Evolutionary conservation across 2,797 vertebrate species (phyloP), one percentile per base, ranked within the genome.

Genomic region (Capromys pilorides): DNA sequence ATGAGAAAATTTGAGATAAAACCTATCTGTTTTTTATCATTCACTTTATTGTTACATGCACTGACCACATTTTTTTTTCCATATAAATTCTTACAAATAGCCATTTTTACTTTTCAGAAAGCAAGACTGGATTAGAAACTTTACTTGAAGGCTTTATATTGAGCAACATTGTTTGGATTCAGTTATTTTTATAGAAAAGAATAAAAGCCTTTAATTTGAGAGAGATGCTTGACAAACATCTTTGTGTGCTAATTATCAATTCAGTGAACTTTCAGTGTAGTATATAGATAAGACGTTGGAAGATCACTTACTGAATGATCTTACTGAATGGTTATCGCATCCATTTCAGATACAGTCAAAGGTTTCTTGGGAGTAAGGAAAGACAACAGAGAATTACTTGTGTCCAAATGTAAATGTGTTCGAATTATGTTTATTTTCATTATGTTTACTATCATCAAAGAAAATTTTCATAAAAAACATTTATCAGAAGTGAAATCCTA

Each of bases 401-500:
- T 86, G 89, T 90, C 45, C 49, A 87, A 88, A 91, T 81, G 28
- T 67, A 49, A 67, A 36, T 51, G 41, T 83, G n/a, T 89, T 31
- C 93, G 71, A 95, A 75, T 94, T 96, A 36, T 93, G 39, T 94
- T 97, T 93, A 69, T 57, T 92, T 26, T 90, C 31, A 64, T 36
- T 36, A 33, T 13, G 14, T 54, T 14, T 57, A 18, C 54, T 61
- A 62, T 69, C 51, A 62, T 26, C 2, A 69, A 91, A 75, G 88
- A 51, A 97, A 90, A 86, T 94, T 85, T 83, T 94, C 33, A 92
- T 86, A 87, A 64, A 95, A 95, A 94, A 93, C 18, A 88, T 33
- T 95, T 96, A 94, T 78, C 51, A 87, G 39, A 73, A 78, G 87
- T 10, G 87, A 94, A 88, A 93, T 85, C 24, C 96, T 96, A 61